Evolutionary conservation across 1,140 invertebrate genomes (phyloP), one percentile per base, ranked within the genome.

Genomic region (Idris sp.): DNA sequence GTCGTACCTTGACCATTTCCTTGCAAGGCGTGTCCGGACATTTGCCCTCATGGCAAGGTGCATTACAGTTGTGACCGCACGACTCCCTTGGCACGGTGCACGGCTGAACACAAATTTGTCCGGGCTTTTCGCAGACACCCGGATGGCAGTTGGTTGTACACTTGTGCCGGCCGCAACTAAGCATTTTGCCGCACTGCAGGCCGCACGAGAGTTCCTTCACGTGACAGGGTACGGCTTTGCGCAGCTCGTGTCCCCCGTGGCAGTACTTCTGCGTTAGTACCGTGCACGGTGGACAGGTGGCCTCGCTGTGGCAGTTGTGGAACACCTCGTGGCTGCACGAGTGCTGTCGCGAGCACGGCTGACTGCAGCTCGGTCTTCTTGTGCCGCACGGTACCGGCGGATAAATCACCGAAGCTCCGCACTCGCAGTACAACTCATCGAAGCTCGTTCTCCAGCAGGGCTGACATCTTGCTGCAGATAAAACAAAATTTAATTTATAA

Each of bases 321-420:
- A 92, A 89, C 0, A 93, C 91, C 19, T 91, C 88, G 89, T 99
- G 97, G 10, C 89, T 89, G 87, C 97, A 99, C 0, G 90, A 33
- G 72, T 98, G 95, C 13, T 86, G 76, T 28, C 96, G 89, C 0
- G 90, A 89, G 85, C 97, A 99, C 0, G 92, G 92, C 10, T 91
- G 88, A 15, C 87, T 87, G 88, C 97, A 99, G 4, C 89, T 83
- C 0, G 97, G 97, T 3, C 91, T 92, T 59, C 91, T 91, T 0
- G 96, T 94, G 1, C 97, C 97, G 84, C 97, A 99, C 0, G 94
- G 91, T 33, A 99, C 91, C 0, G 97, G 97, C 1, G 97, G 97
- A 85, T 93, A 93, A 35, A 95, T 87, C 11, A 98, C 93, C 53
- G 92, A 91, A 0, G 90, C 88, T 0, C 97, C 97, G 87, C 98